Percentiles rank a stretch among this genome's conserved stretches.
Evolutionary conservation across 2,888 invertebrate species (phyloP).

Genomic region (Tigriopus californicus): DNA sequence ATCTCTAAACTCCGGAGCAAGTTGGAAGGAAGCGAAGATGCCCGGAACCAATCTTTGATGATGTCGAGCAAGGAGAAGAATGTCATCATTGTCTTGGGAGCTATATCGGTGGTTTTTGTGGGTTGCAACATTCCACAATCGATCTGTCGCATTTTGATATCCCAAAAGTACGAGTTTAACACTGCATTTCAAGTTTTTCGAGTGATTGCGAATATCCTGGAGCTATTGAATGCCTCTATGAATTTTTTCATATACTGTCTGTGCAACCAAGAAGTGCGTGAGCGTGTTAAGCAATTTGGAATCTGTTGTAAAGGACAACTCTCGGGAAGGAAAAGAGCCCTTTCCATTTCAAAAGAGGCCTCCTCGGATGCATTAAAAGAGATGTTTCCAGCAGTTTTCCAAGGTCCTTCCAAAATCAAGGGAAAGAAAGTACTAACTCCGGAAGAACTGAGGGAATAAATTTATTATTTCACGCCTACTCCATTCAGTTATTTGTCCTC

Average conservation of each 20-base stretch:
- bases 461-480: not conserved
- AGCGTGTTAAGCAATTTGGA: constrained; percentile 26
- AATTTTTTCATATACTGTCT: constrained; percentile 60
- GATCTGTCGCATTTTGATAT: not conserved
- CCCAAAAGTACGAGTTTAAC: not conserved
- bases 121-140: not conserved
- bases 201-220: constrained; percentile 49
- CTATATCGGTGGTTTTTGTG: not conserved
- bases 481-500: constrained; percentile 25
- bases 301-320: no score
- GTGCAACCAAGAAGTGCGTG: constrained; percentile 54
- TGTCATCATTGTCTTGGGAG: not conserved
- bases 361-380: no score
- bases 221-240: constrained; percentile 53
- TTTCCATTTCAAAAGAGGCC: no score
- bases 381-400: no score
- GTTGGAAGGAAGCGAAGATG: no score
- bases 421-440: not conserved
- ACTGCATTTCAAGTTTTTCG: constrained; percentile 38
- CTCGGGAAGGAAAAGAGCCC: no score
- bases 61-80: not conserved
- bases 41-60: not conserved
- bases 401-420: not conserved
- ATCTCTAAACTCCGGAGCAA: no score
- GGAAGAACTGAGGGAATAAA: not conserved